phyloP scores from a whole-genome alignment of 2,113 vertebrate genomes.

The Marmota monax region DNA sequence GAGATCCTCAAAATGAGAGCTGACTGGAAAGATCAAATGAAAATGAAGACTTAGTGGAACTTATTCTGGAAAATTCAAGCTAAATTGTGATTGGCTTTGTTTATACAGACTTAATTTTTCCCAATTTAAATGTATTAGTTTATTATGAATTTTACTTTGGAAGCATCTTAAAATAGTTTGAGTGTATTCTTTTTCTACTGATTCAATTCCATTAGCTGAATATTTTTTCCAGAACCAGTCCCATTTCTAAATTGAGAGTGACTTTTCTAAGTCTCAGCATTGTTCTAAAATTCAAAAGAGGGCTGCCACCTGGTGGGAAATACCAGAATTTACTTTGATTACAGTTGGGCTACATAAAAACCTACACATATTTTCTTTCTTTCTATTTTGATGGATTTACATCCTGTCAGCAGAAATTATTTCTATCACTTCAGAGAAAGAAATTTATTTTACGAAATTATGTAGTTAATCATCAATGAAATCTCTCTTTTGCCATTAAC shows the following conservation, averaged over 20 bases:
- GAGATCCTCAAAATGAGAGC: neutral
- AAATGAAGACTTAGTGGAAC: slow-evolving; percentile 33
- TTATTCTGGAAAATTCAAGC: neutral
- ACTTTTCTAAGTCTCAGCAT: neutral
- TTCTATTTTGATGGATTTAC: neutral
- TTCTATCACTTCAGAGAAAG: neutral
- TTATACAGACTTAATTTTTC: neutral
- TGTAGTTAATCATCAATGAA: neutral
- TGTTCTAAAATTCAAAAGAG: slow-evolving; percentile 52
- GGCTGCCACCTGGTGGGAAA: slow-evolving; percentile 62
- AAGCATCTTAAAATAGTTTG: slow-evolving; percentile 24
- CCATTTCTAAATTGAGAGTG: neutral
- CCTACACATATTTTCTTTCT: neutral
- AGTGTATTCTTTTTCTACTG: slow-evolving; percentile 31
- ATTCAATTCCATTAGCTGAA: slow-evolving; percentile 1
- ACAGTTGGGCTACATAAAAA: neutral
- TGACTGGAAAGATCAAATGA: neutral
- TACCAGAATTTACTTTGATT: slow-evolving; percentile 35
- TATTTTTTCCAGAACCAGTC: neutral
- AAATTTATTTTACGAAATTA: neutral
- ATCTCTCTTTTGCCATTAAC: neutral
- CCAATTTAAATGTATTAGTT: slow-evolving; percentile 54
- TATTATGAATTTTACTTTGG: neutral
- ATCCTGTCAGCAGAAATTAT: slow-evolving; percentile 23
- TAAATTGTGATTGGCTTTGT: slow-evolving; percentile 40